Evolutionary conservation across 1,140 invertebrate genomes (phyloP).

Genomic region (Diorhabda carinulata): DNA sequence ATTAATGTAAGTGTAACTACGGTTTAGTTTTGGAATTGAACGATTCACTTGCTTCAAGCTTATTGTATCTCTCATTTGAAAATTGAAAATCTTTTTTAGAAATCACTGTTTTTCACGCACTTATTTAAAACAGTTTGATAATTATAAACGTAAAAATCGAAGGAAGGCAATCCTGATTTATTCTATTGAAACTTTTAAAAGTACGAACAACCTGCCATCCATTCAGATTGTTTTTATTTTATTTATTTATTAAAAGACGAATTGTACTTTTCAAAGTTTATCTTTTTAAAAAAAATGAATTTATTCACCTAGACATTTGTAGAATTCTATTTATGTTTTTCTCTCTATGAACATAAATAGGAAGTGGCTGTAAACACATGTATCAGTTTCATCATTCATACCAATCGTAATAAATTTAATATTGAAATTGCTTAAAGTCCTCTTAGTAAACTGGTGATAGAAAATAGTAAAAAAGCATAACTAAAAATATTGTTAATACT

Average conservation of each 20-base stretch:
- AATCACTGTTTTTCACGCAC: background rate
- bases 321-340: slow-evolving; percentile 36
- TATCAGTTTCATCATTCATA: slow-evolving; percentile 23
- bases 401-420: no score
- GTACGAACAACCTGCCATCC: slow-evolving; percentile 39
- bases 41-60: no score
- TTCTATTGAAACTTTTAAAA: slow-evolving; percentile 35
- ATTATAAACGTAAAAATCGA: slow-evolving; percentile 1
- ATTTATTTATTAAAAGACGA: slow-evolving; percentile 24
- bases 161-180: background rate
- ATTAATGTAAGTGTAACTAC: no score
- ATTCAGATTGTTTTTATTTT: slow-evolving; percentile 22
- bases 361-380: slow-evolving; percentile 31
- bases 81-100: no score
- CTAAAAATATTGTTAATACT: no score
- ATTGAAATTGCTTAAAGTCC: no score
- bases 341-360: slow-evolving; percentile 31
- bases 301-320: slow-evolving; percentile 35
- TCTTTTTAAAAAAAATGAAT: slow-evolving; percentile 25
- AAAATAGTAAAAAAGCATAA: no score
- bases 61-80: no score
- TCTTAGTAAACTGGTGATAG: no score
- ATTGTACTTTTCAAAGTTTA: slow-evolving; percentile 41
- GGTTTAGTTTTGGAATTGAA: no score
- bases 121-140: background rate